Base-by-base conservation (phyloP, 2,113 vertebrate species). In the Chloroceryle aenea region DNA sequence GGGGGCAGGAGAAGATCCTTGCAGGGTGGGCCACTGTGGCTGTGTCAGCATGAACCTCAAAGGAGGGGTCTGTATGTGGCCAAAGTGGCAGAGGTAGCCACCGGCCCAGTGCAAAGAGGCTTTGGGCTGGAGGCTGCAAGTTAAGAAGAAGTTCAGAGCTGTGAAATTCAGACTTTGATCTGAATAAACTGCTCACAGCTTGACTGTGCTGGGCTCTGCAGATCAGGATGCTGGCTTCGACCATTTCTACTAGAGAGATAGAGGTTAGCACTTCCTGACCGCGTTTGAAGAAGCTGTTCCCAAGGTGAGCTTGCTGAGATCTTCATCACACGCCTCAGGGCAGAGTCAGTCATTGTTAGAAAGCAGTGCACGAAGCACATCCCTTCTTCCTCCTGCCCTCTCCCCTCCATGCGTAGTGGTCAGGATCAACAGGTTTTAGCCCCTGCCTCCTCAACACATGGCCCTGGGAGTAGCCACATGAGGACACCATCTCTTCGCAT, bases 341-440 rank as follows among this genome's bases (percentile, higher is more conserved):
- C 64, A 43, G 72, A 40, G 23, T 15, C 58, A 30, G 22, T 36
- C 50, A n/a, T 14, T 42, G 45, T 52, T 38, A 7, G 26, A 61
- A 42, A 50, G 48, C 48, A 55, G 56, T 14, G 16, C 64, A 72
- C 48, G 34, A 10, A 64, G 48, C 56, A 36, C 3, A 2, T 53
- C 29, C 21, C 47, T 15, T 36, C 50, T 27, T 27, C 26, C 50
- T 52, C 48, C 25, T 52, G 23, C 25, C 50, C 25, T 52, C n/a
- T 67, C 14, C n/a, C n/a, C n/a, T 47, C 34, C 5, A 0, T 10
- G 12, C 0, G 0, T 3, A 22, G 74, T 4, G 4, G 10, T 38
- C 23, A 29, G 22, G n/a, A 56, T 40, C 81, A 67, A 40, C 0
- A 1, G 4, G 8, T 40, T 47, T 38, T 5, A 27, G 25, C n/a